Percentiles rank a stretch among this genome's conserved stretches.
These are phyloP conservation scores for Dendropsophus ebraccatus DNA, from an alignment of 2,113 vertebrate species.

Conservation along the genomic window DNA sequence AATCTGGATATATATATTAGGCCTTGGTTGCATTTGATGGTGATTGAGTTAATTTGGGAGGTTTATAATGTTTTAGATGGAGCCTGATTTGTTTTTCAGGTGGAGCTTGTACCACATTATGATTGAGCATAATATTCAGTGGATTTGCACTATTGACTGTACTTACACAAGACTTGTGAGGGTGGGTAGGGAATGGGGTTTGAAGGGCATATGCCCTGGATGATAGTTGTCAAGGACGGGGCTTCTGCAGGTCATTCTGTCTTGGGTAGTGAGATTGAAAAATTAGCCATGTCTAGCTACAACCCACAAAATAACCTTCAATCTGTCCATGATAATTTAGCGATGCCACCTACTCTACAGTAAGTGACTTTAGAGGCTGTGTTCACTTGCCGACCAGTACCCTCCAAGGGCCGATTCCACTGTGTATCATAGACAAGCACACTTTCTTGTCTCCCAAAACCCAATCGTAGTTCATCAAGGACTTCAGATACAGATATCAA, in stretches of 20 bases:
- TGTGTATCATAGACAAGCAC: background rate
- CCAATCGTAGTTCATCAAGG: background rate
- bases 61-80: background rate
- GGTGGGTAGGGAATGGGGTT: background rate
- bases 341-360: background rate
- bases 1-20: too few species aligned
- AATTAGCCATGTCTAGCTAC: background rate
- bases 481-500: background rate
- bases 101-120: background rate
- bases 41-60: too few species aligned
- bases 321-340: background rate
- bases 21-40: too few species aligned
- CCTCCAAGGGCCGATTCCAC: background rate
- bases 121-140: background rate
- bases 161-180: background rate
- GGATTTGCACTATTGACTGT: background rate
- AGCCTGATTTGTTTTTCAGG: background rate
- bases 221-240: background rate
- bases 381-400: background rate
- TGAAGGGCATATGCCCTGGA: background rate
- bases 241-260: background rate
- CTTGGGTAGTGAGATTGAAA: background rate
- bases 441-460: background rate
- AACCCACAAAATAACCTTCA: background rate
- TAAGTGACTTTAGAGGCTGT: background rate